Conservation (phyloP, 2,888 invertebrate species). For the Boloria euphrosyne region DNA sequence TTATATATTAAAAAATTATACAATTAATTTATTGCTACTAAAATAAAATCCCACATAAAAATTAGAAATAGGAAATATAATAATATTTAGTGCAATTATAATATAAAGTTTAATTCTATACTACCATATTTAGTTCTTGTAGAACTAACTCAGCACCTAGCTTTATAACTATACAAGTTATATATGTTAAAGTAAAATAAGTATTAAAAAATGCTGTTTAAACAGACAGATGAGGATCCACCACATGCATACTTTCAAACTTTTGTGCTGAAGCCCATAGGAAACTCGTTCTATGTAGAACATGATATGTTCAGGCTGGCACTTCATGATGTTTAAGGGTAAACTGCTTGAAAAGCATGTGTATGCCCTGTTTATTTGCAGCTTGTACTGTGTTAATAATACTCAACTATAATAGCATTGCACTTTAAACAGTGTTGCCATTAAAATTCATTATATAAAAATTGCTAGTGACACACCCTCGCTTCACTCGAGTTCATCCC, state of each 20-base stretch:
- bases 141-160: background rate
- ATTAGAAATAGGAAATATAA: no score
- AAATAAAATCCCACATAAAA: background rate
- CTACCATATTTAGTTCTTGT: no score
- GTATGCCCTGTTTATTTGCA: slow-evolving; percentile 44
- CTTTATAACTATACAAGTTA: background rate
- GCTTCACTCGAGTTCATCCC: no score
- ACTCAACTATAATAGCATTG: slow-evolving; percentile 9
- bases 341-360: slow-evolving; percentile 53
- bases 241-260: slow-evolving; percentile 96
- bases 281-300: slow-evolving; percentile 94
- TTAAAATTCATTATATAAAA: background rate
- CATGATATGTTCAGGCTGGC: slow-evolving; percentile 97
- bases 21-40: background rate
- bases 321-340: slow-evolving; percentile 86
- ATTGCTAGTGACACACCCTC: no score
- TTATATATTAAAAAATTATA: background rate
- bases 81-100: no score
- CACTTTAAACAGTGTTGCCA: background rate
- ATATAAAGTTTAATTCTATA: no score
- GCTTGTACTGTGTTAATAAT: slow-evolving; percentile 35
- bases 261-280: slow-evolving; percentile 95
- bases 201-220: slow-evolving; percentile 67
- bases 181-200: background rate
- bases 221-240: slow-evolving; percentile 96